phyloP scores from a whole-genome alignment of 1,140 invertebrate genomes.

The Zaprionus nigranus region DNA sequence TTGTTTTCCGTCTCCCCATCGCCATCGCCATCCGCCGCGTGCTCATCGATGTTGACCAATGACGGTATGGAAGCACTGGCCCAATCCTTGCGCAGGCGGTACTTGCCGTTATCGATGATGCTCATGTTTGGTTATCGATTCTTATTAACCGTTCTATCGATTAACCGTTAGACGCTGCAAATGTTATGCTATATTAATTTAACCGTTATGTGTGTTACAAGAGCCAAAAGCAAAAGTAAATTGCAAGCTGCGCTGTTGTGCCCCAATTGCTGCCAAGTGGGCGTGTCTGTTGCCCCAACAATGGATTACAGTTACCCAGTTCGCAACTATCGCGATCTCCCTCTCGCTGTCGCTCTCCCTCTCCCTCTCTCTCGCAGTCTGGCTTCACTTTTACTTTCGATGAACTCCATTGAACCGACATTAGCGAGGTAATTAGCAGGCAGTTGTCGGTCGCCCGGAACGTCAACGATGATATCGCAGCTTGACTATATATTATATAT shows the following conservation, averaged over 20 bases:
- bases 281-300: slow-evolving; percentile 14
- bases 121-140: slow-evolving; percentile 63
- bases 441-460: slow-evolving; percentile 73
- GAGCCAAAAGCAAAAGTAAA: background rate
- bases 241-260: slow-evolving; percentile 54
- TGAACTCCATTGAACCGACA: slow-evolving; percentile 81
- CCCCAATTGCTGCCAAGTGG: slow-evolving; percentile 48
- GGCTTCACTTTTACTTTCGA: slow-evolving; percentile 77
- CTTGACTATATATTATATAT: slow-evolving; percentile 39
- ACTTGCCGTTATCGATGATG: slow-evolving; percentile 78
- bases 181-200: slow-evolving; percentile 45
- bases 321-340: slow-evolving; percentile 1
- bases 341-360: background rate
- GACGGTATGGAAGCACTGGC: slow-evolving; percentile 84
- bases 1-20: slow-evolving; percentile 56
- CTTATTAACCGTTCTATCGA: slow-evolving; percentile 22
- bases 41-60: slow-evolving; percentile 84
- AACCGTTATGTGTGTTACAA: slow-evolving; percentile 36
- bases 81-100: slow-evolving; percentile 84
- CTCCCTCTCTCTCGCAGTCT: slow-evolving; percentile 9
- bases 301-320: slow-evolving; percentile 10
- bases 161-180: slow-evolving; percentile 60
- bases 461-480: slow-evolving; percentile 54
- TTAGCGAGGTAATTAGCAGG: slow-evolving; percentile 77
- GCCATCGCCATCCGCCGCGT: slow-evolving; percentile 54